phyloP scores from a whole-genome alignment of 2,797 vertebrate species.

The Sphenopsis melanotis region DNA sequence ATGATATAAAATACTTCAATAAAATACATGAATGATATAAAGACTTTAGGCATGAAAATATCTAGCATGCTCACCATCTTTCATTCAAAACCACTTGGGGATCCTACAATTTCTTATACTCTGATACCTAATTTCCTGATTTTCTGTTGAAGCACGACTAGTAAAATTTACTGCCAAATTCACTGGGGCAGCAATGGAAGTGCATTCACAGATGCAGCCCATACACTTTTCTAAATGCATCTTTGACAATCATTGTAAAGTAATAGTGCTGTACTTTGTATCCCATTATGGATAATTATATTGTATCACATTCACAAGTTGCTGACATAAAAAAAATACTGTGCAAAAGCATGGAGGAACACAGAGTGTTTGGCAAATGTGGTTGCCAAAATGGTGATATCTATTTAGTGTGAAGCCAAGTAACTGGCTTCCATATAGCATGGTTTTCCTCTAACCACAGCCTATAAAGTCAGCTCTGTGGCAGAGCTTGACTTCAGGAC shows the following conservation, averaged over 20 bases:
- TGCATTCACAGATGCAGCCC: background rate
- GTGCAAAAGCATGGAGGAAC: background rate
- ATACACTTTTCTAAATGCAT: background rate
- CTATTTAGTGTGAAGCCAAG: background rate
- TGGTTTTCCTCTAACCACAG: background rate
- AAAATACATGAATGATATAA: background rate
- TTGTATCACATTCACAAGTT: background rate
- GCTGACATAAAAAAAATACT: background rate
- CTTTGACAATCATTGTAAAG: background rate
- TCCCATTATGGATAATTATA: background rate
- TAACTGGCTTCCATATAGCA: background rate
- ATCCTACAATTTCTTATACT: background rate
- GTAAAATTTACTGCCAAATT: background rate
- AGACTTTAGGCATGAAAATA: background rate
- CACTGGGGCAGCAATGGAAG: background rate
- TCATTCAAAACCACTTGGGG: background rate
- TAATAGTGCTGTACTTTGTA: background rate
- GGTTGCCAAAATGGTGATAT: background rate
- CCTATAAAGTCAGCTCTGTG: background rate
- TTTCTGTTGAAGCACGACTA: background rate
- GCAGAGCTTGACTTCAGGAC: background rate
- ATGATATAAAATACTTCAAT: background rate
- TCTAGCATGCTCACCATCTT: background rate
- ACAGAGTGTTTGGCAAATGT: background rate
- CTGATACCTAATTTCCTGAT: background rate